phyloP scores from a whole-genome alignment of 1,140 invertebrate genomes.

The Drosophila ironensis region DNA sequence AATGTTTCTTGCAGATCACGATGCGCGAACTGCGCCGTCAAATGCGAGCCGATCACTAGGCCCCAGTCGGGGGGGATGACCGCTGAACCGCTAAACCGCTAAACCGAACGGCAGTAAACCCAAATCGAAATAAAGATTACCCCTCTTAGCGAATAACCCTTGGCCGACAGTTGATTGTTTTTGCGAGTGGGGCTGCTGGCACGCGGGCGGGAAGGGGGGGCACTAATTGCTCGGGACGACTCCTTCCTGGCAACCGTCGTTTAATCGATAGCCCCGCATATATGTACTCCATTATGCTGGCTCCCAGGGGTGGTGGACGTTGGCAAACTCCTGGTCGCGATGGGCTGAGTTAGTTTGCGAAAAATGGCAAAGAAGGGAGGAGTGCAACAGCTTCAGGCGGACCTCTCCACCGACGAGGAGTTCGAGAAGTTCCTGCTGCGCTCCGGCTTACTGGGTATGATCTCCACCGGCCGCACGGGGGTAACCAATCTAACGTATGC shows the following conservation, averaged over 20 bases:
- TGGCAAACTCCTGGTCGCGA: slow-evolving; percentile 1
- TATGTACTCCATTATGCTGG: not conserved
- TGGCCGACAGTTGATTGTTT: no score
- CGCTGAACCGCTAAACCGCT: not conserved
- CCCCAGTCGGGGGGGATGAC: not conserved
- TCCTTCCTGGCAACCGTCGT: slow-evolving; percentile 29
- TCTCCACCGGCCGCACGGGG: not conserved
- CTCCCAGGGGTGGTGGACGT: not conserved
- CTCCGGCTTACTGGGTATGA: slow-evolving; percentile 90
- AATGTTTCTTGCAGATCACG: slow-evolving; percentile 59
- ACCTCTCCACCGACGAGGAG: slow-evolving; percentile 93
- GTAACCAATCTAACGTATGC: not conserved
- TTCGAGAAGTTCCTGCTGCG: slow-evolving; percentile 91
- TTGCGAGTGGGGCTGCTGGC: no score
- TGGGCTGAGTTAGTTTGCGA: slow-evolving; percentile 35
- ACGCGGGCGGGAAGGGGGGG: no score
- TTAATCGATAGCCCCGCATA: slow-evolving; percentile 29
- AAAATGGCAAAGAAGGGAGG: slow-evolving; percentile 87
- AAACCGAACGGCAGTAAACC: no score
- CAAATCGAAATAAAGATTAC: no score
- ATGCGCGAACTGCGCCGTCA: slow-evolving; percentile 67
- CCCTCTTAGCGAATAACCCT: no score
- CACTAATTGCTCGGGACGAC: not conserved
- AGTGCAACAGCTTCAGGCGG: slow-evolving; percentile 89
- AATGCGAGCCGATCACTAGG: slow-evolving; percentile 41